Evolutionary conservation across 2,888 invertebrate genomes (phyloP), one percentile per base, ranked within the genome.

Genomic region (Drosophila nigritarsus): DNA sequence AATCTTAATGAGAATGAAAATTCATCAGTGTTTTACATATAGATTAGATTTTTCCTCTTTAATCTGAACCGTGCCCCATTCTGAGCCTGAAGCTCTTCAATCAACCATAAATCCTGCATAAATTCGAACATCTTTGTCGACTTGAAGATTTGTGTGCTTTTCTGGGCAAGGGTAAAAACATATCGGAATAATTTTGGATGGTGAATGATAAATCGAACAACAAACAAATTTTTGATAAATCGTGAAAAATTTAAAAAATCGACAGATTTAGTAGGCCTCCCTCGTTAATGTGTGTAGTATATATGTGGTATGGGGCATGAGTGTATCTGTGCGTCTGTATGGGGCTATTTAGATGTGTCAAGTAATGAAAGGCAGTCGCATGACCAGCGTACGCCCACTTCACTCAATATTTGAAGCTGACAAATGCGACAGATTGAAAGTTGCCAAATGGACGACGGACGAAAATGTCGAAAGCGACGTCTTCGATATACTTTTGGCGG

Each of bases 351-450:
- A 64, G 68, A 64, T 65, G 77, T 65, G 73, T 69, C 72, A 68
- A 76, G 68, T 68, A 80, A 56, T 68, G 80, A 80, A 68, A 73
- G 65, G 60, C 65, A 45, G 67, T 76, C 83, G 83, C 75, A 83
- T 81, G 80, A 81, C 83, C 80, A 82, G 58, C 71, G 62, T 61
- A 74, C 76, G 82, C 83, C 80, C 86, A 82, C 88, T 80, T 74
- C 74, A 72, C 64, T 82, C 75, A 65, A 56, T 64, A 74, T 71
- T 85, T 83, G 84, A 85, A 89, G 69, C 79, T 89, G 85, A 82
- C 85, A 86, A 86, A 86, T 85, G 88, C 73, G 80, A 82, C 82
- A 87, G 90, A 87, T 85, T 87, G 90, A 85, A 89, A 85, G 77
- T 87, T 87, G 77, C 73, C 75, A 82, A 82, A 77, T 80, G 82